Evolutionary conservation across 2,113 vertebrate species (phyloP).

Genomic region (Perccottus glenii): DNA sequence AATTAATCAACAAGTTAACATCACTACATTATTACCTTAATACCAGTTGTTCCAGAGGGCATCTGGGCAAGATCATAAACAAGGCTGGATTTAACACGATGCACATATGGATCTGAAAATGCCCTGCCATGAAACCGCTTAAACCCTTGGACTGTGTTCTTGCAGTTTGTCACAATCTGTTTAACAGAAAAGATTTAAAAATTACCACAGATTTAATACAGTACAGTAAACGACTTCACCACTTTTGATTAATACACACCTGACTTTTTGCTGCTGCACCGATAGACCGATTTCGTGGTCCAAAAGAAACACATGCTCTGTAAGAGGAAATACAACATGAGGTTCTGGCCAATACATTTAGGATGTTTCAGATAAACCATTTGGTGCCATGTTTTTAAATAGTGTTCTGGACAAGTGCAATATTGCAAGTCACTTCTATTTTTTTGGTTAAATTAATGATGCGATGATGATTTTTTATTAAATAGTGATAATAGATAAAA

Average conservation of each 20-base stretch:
- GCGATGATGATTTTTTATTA: too few relatives aligned
- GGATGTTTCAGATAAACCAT: background rate
- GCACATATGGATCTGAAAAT: conserved; percentile 93
- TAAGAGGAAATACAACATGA: conserved; percentile 27
- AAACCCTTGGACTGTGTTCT: conserved; percentile 97
- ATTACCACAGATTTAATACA: background rate
- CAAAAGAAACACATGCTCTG: conserved; percentile 94
- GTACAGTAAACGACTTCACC: background rate
- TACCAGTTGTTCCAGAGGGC: conserved; percentile 89
- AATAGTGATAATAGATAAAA: too few relatives aligned
- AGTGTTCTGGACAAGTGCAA: too few relatives aligned
- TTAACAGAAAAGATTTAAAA: background rate
- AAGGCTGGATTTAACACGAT: conserved; percentile 86
- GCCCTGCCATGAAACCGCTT: conserved; percentile 96
- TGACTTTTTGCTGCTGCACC: conserved; percentile 98
- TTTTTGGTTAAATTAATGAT: too few relatives aligned
- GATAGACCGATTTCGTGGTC: conserved; percentile 93
- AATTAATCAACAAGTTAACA: background rate
- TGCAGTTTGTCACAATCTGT: conserved; percentile 94
- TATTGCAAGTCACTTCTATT: too few relatives aligned
- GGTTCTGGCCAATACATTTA: too few relatives aligned
- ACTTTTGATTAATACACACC: conserved; percentile 74
- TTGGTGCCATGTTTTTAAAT: background rate
- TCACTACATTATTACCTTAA: conserved; percentile 82
- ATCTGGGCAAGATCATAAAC: conserved; percentile 93